A percentile compares a stretch with the other conserved stretches of the same genome.
Conservation (phyloP, 2,797 vertebrate genomes). For the Microctenopoma lineatum region DNA sequence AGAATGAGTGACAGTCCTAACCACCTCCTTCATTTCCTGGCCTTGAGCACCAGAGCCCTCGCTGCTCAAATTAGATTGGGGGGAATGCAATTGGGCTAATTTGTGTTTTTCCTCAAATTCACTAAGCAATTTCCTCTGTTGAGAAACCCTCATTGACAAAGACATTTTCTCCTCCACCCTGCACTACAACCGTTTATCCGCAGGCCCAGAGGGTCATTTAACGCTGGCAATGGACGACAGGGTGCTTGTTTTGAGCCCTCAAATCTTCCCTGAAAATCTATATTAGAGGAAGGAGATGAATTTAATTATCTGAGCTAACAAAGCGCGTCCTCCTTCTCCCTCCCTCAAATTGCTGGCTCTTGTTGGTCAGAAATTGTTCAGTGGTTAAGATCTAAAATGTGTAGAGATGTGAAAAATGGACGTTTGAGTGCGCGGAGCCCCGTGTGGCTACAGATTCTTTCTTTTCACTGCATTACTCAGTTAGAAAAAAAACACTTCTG, state of each 20-base stretch:
- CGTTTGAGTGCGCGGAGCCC: neutral
- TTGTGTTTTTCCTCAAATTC: slow-evolving; percentile 77
- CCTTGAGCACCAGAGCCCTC: slow-evolving; percentile 42
- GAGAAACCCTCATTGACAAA: slow-evolving; percentile 66
- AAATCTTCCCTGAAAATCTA: slow-evolving; percentile 58
- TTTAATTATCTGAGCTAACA: slow-evolving; percentile 62
- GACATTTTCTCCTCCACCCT: slow-evolving; percentile 56
- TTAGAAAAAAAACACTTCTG: neutral
- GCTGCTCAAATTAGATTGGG: slow-evolving; percentile 68
- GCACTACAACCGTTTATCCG: slow-evolving; percentile 44
- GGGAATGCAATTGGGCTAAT: slow-evolving; percentile 69
- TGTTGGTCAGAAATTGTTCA: slow-evolving; percentile 35
- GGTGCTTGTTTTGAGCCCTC: slow-evolving; percentile 52
- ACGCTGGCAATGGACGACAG: slow-evolving; percentile 26
- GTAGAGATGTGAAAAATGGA: slow-evolving; percentile 4
- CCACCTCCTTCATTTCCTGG: slow-evolving; percentile 57
- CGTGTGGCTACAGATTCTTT: neutral
- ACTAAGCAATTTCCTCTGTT: slow-evolving; percentile 67
- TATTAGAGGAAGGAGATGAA: slow-evolving; percentile 52
- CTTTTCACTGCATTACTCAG: neutral
- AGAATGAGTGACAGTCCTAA: slow-evolving; percentile 38
- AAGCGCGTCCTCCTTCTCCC: slow-evolving; percentile 31
- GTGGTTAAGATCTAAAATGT: slow-evolving; percentile 36
- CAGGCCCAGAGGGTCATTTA: slow-evolving; percentile 35
- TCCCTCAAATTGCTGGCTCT: slow-evolving; percentile 35